Percentiles rank a stretch among this genome's conserved stretches.
phyloP scores from a whole-genome alignment of 2,113 vertebrate genomes.

The Neolamprologus sp. region DNA sequence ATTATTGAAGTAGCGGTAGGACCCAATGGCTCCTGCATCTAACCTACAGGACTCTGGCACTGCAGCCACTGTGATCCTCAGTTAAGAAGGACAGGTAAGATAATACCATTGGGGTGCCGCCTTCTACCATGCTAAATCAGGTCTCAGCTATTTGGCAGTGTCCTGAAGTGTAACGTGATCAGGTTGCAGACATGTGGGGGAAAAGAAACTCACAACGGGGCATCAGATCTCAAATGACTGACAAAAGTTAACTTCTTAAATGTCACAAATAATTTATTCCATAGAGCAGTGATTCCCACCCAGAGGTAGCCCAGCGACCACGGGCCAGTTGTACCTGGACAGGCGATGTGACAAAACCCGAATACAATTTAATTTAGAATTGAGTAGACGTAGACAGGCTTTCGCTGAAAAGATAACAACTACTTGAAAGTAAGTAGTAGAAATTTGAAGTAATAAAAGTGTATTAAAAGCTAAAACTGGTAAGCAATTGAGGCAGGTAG shows the following conservation, averaged over 20 bases:
- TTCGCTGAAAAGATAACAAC: background rate
- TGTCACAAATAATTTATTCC: background rate
- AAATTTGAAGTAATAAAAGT: background rate
- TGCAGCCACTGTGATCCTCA: background rate
- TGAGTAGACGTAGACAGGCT: background rate
- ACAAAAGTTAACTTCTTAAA: background rate
- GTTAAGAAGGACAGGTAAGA: slow-evolving; percentile 24
- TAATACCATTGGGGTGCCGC: slow-evolving; percentile 18
- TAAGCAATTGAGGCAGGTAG: background rate
- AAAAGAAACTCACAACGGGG: slow-evolving; percentile 4
- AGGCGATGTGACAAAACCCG: background rate
- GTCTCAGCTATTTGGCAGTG: slow-evolving; percentile 27
- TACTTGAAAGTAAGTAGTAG: background rate
- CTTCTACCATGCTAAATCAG: slow-evolving; percentile 49
- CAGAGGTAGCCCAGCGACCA: background rate
- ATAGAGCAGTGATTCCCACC: too few relatives aligned
- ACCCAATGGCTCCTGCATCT: slow-evolving; percentile 1
- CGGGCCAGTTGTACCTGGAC: background rate
- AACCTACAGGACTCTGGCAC: background rate
- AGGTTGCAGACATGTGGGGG: background rate
- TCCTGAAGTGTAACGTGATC: slow-evolving; percentile 30
- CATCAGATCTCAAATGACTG: background rate
- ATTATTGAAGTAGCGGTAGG: slow-evolving; percentile 46
- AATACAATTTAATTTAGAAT: background rate
- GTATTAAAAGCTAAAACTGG: background rate